These are phyloP conservation scores for Hydroisotoma schaefferi DNA, from an alignment of 2,888 invertebrate species.

Conservation along the genomic window DNA sequence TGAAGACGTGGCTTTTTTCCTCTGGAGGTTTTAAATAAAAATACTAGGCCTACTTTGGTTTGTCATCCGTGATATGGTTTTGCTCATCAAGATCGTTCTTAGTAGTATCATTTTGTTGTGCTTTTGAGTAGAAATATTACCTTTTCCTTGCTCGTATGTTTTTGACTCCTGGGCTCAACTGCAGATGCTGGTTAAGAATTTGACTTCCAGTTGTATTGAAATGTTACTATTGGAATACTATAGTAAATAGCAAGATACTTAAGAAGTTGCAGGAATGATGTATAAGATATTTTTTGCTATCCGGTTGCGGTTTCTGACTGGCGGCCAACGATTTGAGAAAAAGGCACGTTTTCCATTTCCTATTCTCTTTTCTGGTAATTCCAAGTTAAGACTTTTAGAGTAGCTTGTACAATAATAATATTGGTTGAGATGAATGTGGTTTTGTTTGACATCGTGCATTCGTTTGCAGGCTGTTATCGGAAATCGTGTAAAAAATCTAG, in stretches of 20 bases:
- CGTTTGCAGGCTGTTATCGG: neutral
- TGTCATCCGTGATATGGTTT: neutral
- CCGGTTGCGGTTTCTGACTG: constrained; percentile 13
- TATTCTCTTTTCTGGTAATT: neutral
- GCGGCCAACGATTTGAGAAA: constrained; percentile 5
- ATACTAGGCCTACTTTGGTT: constrained; percentile 4
- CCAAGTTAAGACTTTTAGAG: no score
- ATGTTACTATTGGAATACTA: neutral
- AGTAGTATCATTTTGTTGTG: no score
- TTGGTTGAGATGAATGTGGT: no score
- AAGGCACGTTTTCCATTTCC: constrained; percentile 10
- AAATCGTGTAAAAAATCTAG: neutral
- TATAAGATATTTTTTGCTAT: constrained; percentile 9
- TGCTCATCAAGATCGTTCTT: no score
- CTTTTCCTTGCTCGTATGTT: neutral
- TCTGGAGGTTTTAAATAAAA: neutral
- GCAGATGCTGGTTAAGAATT: no score
- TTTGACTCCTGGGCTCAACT: no score
- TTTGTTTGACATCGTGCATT: neutral
- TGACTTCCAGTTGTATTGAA: neutral
- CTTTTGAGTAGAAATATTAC: no score
- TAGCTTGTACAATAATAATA: no score
- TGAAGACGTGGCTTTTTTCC: neutral
- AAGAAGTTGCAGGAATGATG: no score
- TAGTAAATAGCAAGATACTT: no score